These are phyloP conservation scores for Charanyca ferruginea DNA, from an alignment of 2,888 invertebrate genomes.

Conservation along the genomic window DNA sequence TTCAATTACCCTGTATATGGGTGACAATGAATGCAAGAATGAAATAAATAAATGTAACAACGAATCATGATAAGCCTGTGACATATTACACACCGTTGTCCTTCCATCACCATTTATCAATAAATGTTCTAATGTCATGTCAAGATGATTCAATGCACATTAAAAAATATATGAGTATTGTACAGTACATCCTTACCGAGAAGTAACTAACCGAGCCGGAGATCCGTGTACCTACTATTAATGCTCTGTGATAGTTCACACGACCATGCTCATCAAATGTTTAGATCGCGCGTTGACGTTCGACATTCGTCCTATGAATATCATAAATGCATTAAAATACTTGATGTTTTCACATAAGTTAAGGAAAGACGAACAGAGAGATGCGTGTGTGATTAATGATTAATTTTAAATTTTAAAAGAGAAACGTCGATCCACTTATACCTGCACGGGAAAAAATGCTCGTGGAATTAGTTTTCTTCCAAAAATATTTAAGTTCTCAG, in stretches of 20 bases:
- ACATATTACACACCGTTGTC: constrained; percentile 19
- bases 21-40: too few relatives aligned
- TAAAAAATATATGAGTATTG: constrained; percentile 45
- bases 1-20: too few relatives aligned
- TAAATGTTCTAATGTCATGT: constrained; percentile 49
- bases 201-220: constrained; percentile 67
- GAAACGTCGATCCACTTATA: too few relatives aligned
- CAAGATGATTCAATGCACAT: constrained; percentile 42
- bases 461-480: too few relatives aligned
- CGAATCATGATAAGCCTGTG: not conserved
- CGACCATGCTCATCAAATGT: constrained; percentile 25
- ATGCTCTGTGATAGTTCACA: constrained; percentile 43
- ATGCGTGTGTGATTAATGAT: too few relatives aligned
- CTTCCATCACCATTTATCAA: constrained; percentile 43
- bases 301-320: constrained; percentile 2
- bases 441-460: too few relatives aligned
- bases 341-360: constrained; percentile 7
- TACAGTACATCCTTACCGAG: constrained; percentile 55
- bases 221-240: constrained; percentile 52
- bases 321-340: constrained; percentile 5
- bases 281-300: constrained; percentile 15
- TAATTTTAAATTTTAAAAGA: too few relatives aligned
- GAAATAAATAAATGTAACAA: too few relatives aligned
- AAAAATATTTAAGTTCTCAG: too few relatives aligned
- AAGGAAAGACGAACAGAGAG: too few relatives aligned